A percentile compares a stretch with the other conserved stretches of the same genome.
Conservation (phyloP, 2,113 vertebrate genomes). For the Nesoenas mayeri region DNA sequence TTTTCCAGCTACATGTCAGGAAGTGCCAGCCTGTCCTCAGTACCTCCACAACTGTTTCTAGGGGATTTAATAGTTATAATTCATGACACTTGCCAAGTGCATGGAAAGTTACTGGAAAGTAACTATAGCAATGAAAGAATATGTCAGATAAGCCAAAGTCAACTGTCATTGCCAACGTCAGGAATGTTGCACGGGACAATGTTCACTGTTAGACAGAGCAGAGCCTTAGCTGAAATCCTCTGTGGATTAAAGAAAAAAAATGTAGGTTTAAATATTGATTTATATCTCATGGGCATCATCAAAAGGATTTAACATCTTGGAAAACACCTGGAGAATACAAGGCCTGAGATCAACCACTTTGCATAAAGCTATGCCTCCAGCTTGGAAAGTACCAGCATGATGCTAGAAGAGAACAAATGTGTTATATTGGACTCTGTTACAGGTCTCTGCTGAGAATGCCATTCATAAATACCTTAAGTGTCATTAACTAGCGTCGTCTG, state of each 20-base stretch:
- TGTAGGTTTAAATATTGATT: not conserved
- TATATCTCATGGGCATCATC: not conserved
- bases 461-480: not conserved
- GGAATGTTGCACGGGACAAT: not conserved
- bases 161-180: not conserved
- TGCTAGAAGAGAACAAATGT: not conserved
- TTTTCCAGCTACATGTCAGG: not conserved
- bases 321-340: not conserved
- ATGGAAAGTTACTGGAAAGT: not conserved
- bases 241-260: not conserved
- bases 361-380: not conserved
- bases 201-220: not conserved
- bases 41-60: not conserved
- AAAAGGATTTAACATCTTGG: not conserved
- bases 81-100: not conserved
- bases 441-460: not conserved
- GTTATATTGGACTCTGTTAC: not conserved
- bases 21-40: not conserved
- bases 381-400: not conserved
- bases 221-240: not conserved
- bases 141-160: not conserved
- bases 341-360: not conserved
- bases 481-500: not conserved
- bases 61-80: not conserved
- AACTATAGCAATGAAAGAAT: slow-evolving; percentile 21